These are phyloP conservation scores for Hyles lineata DNA, from an alignment of 2,888 invertebrate species.

Conservation along the genomic window DNA sequence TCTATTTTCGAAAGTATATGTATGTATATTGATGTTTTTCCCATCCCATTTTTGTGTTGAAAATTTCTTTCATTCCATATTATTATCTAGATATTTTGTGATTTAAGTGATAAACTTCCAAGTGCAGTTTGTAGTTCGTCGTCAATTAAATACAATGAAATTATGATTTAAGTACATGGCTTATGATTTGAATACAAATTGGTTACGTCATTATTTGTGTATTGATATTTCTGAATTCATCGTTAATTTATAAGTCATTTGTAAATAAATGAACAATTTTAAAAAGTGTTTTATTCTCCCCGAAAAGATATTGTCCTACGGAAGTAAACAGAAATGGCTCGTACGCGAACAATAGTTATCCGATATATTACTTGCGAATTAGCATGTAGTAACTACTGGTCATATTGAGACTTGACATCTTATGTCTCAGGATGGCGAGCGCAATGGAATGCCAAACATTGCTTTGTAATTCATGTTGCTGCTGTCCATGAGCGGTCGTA, in stretches of 20 bases:
- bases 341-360: background rate
- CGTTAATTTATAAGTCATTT: slow-evolving; percentile 46
- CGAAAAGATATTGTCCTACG: background rate
- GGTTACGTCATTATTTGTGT: slow-evolving; percentile 38
- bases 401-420: too few relatives aligned
- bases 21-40: background rate
- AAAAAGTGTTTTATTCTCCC: slow-evolving; percentile 10
- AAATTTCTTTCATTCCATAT: slow-evolving; percentile 22
- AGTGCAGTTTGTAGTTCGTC: slow-evolving; percentile 19
- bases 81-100: slow-evolving; percentile 8
- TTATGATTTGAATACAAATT: slow-evolving; percentile 28
- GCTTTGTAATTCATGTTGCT: too few relatives aligned
- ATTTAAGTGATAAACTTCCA: background rate
- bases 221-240: slow-evolving; percentile 41
- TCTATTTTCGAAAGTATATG: background rate
- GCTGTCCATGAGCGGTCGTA: too few relatives aligned
- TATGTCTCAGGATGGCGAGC: too few relatives aligned
- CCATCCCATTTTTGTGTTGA: slow-evolving; percentile 7
- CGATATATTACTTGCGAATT: background rate
- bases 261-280: slow-evolving; percentile 67
- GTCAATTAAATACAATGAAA: slow-evolving; percentile 23
- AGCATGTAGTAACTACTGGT: too few relatives aligned
- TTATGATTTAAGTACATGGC: slow-evolving; percentile 11
- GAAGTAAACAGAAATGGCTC: too few relatives aligned
- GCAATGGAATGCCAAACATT: too few relatives aligned